These are phyloP conservation scores for Bombyx mandarina DNA, from an alignment of 1,140 invertebrate species.

Conservation along the genomic window DNA sequence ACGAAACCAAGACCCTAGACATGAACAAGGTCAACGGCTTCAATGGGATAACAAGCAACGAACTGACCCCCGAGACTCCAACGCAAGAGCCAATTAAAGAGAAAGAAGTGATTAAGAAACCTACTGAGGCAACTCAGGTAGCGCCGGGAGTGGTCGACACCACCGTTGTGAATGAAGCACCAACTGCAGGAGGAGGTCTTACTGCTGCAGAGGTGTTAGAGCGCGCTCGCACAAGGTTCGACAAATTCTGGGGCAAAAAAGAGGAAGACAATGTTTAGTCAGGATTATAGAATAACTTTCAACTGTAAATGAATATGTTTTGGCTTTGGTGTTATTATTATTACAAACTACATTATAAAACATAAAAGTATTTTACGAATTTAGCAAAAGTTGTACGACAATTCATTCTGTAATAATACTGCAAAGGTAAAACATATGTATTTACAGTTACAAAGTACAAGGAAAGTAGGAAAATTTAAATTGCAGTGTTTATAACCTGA, in stretches of 20 bases:
- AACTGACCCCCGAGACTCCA: constrained; percentile 55
- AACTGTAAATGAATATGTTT: constrained; percentile 17
- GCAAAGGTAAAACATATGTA: constrained; percentile 17
- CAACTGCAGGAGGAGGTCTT: constrained; percentile 39
- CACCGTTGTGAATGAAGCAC: constrained; percentile 54
- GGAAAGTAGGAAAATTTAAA: constrained; percentile 26
- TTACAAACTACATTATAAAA: neutral
- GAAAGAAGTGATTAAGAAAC: constrained; percentile 53
- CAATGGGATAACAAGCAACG: constrained; percentile 54
- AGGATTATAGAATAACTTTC: constrained; percentile 11
- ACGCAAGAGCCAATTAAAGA: constrained; percentile 44
- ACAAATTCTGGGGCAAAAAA: constrained; percentile 86
- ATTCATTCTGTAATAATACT: too few relatives aligned
- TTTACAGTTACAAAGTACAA: constrained; percentile 14
- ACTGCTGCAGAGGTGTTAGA: constrained; percentile 84
- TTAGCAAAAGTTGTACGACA: constrained; percentile 6
- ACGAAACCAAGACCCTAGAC: constrained; percentile 64
- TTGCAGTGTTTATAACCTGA: constrained; percentile 31
- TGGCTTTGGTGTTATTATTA: neutral
- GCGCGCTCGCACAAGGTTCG: constrained; percentile 85
- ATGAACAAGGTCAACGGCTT: constrained; percentile 61
- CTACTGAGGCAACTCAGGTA: constrained; percentile 64
- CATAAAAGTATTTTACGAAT: constrained; percentile 4
- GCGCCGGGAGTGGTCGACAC: constrained; percentile 64
- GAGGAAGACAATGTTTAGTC: constrained; percentile 67